phyloP scores from a whole-genome alignment of 2,888 invertebrate genomes.

The Abscondita cerata region DNA sequence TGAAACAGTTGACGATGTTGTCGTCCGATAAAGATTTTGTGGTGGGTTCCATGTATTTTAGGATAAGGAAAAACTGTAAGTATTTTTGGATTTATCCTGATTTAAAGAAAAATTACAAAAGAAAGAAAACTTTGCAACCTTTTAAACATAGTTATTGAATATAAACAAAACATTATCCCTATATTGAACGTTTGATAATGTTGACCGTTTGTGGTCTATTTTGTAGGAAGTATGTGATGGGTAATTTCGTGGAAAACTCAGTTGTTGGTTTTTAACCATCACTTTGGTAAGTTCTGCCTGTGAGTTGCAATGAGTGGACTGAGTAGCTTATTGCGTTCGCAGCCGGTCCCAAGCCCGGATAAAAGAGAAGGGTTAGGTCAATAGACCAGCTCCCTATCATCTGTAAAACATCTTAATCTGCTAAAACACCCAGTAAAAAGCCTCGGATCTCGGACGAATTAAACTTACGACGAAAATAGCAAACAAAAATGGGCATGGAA shows the following conservation, averaged over 20 bases:
- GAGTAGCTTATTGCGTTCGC: no score
- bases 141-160: neutral
- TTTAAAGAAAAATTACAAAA: neutral
- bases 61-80: neutral
- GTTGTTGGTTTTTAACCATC: no score
- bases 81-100: neutral
- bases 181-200: neutral
- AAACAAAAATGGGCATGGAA: no score
- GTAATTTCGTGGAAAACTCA: neutral
- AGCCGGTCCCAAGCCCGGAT: no score
- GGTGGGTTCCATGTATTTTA: neutral
- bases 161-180: neutral
- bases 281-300: no score
- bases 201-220: neutral
- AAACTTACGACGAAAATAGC: no score
- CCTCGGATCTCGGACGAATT: no score
- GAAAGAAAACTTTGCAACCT: neutral
- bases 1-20: neutral
- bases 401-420: no score
- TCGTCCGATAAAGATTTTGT: neutral
- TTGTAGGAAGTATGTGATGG: neutral
- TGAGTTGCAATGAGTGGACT: no score
- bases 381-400: no score
- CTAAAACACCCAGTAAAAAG: no score
- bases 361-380: no score